phyloP scores from a whole-genome alignment of 2,888 invertebrate genomes.

The Troides aeacus region DNA sequence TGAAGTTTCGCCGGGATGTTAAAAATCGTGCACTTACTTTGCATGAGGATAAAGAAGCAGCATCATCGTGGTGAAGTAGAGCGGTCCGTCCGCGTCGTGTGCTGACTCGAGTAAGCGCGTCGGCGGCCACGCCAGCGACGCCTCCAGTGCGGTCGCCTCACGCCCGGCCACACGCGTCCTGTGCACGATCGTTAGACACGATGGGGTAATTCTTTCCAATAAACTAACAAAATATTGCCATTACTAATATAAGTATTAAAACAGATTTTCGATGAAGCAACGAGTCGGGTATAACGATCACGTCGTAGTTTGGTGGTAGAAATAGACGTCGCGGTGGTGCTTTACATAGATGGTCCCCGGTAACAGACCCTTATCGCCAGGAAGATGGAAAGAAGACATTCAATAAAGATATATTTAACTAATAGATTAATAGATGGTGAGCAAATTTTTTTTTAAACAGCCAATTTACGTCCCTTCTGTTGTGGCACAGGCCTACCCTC shows the following conservation, averaged over 20 bases:
- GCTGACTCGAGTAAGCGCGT: constrained; percentile 87
- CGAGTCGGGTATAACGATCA: too few relatives aligned
- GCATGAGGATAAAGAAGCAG: constrained; percentile 88
- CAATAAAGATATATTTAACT: neutral
- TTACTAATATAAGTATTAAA: too few relatives aligned
- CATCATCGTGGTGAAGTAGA: constrained; percentile 92
- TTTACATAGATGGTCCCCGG: too few relatives aligned
- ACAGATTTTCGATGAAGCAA: too few relatives aligned
- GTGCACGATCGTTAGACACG: neutral
- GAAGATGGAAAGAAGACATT: too few relatives aligned
- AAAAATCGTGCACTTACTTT: constrained; percentile 47
- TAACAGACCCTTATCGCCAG: too few relatives aligned
- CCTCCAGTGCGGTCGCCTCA: constrained; percentile 88
- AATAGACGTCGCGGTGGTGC: too few relatives aligned
- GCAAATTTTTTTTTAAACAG: neutral
- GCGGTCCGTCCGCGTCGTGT: constrained; percentile 94
- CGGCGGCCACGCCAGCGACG: constrained; percentile 83
- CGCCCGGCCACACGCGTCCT: constrained; percentile 87
- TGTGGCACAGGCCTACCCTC: too few relatives aligned
- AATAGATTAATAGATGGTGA: neutral
- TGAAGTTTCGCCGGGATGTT: neutral
- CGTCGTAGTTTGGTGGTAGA: too few relatives aligned
- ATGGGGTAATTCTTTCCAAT: neutral
- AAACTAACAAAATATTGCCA: neutral
- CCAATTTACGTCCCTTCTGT: too few relatives aligned